Evolutionary conservation across 2,113 vertebrate genomes (phyloP).

Genomic region (Psilopsiagon aurifrons): DNA sequence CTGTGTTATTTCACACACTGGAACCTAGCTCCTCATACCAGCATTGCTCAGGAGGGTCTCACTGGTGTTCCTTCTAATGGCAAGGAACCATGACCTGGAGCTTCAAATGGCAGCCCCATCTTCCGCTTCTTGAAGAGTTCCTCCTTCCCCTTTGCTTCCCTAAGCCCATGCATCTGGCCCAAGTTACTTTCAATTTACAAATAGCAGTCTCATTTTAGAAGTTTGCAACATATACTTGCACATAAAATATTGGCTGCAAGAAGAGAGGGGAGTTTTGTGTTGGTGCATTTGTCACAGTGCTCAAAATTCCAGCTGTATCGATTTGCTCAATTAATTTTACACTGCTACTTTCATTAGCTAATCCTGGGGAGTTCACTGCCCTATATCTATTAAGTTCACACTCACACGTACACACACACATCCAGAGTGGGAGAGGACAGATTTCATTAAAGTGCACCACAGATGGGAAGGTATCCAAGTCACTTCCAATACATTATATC

Average conservation of each 20-base stretch:
- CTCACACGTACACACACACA: background rate
- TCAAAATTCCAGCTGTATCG: slow-evolving; percentile 23
- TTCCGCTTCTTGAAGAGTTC: background rate
- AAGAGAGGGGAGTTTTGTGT: background rate
- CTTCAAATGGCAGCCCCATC: background rate
- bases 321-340: slow-evolving; percentile 59
- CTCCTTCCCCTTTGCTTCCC: background rate
- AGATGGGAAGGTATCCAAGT: slow-evolving; percentile 42
- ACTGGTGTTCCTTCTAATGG: background rate
- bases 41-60: background rate
- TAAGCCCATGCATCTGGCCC: background rate
- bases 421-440: slow-evolving; percentile 7
- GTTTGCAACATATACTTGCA: background rate
- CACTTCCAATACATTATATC: slow-evolving; percentile 23
- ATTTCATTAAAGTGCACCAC: slow-evolving; percentile 12
- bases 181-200: slow-evolving; percentile 30
- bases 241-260: slow-evolving; percentile 1
- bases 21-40: background rate
- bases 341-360: slow-evolving; percentile 51
- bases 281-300: slow-evolving; percentile 13
- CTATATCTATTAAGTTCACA: background rate
- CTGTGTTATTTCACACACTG: background rate
- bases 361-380: slow-evolving; percentile 8
- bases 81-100: background rate
- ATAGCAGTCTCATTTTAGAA: slow-evolving; percentile 4